Base-by-base conservation (phyloP, 2,797 vertebrate genomes). In the Pampus argenteus region DNA sequence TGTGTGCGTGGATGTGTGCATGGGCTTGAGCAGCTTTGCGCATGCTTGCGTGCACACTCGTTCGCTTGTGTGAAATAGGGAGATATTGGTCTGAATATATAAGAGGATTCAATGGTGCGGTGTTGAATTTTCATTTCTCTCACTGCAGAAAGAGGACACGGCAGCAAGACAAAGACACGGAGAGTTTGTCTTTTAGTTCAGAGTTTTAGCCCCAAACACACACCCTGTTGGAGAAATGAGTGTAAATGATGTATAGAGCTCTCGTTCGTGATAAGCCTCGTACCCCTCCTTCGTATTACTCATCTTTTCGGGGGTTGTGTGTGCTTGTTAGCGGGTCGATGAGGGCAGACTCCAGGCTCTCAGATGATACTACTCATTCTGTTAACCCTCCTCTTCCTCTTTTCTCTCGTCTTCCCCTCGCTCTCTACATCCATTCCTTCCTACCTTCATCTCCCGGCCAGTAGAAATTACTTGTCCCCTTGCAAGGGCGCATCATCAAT, bases 401-500 rank as follows among this genome's bases (percentile, higher is more conserved):
- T 73, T 78, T 83, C 55, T 69, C 38, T 36, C 64, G 47, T 73
- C 78, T 67, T 70, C 63, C 56, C 52, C 52, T 71, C 28, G 7
- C 80, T 86, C 68, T 85, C 78, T 67, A 70, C 86, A 82, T 76
- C 79, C 66, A 88, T 84, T 87, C 67, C 75, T 86, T 86, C 86
- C 85, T 87, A 76, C 83, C 81, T 89, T 83, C 83, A 80, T 92
- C 86, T 84, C 66, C 34, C 51, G 79, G 86, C 88, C 91, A 90
- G 85, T 76, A 91, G 86, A 90, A 89, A 95, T 94, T 93, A 94
- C 92, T 94, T 95, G 90, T 88, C 85, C 86, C 87, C 81, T 91
- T 85, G 86, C 86, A 78, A 76, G 84, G 86, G 78, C 68, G 44
- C 67, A 76, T 84, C 79, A 81, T 95, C 91, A 89, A 88, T 94